phyloP scores from a whole-genome alignment of 2,888 invertebrate species.

The Acheta domesticus region DNA sequence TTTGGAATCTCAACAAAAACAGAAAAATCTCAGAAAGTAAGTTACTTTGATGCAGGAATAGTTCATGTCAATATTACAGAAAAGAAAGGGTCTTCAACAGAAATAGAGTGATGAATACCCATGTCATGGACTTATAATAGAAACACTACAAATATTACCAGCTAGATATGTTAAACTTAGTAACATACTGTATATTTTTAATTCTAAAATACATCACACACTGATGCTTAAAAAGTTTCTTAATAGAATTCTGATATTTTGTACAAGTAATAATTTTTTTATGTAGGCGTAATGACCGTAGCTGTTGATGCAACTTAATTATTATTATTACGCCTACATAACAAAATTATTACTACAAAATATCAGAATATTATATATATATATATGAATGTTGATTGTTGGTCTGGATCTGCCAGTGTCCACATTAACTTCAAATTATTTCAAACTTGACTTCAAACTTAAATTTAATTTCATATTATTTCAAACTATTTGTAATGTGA shows the following conservation, averaged over 20 bases:
- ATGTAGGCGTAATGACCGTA: no score
- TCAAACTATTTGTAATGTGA: no score
- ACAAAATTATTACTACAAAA: no score
- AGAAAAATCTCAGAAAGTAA: conserved; percentile 58
- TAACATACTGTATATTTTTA: not conserved
- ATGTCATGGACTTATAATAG: conserved; percentile 58
- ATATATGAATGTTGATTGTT: no score
- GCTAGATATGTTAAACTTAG: conserved; percentile 60
- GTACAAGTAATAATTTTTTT: no score
- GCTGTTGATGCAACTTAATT: no score
- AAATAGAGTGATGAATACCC: conserved; percentile 68
- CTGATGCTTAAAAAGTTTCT: not conserved
- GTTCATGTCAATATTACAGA: conserved; percentile 58
- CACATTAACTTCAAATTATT: no score
- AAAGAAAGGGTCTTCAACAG: conserved; percentile 49
- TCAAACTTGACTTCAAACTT: no score
- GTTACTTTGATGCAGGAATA: conserved; percentile 68
- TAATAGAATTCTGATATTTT: conserved; percentile 44
- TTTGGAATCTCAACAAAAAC: conserved; percentile 62
- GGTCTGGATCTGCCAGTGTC: no score
- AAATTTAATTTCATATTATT: no score
- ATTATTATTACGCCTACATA: no score
- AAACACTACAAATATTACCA: conserved; percentile 61
- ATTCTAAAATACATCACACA: not conserved
- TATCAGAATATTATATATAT: no score